A percentile compares a stretch with the other conserved stretches of the same genome.
phyloP scores from a whole-genome alignment of 2,888 invertebrate species.

The Tubulanus polymorphus region DNA sequence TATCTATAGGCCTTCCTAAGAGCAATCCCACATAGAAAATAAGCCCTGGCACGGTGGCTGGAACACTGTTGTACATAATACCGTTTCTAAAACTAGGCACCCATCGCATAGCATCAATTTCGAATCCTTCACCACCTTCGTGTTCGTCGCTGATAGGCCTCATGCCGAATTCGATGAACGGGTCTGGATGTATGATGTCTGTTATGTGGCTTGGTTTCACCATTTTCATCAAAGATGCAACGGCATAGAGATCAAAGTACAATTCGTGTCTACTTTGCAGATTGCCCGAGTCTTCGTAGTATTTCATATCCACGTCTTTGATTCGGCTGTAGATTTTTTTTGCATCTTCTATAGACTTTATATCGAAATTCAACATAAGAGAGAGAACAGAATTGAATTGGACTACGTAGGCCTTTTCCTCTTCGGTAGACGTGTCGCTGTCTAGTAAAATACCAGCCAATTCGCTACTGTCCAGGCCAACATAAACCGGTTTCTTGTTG shows the following conservation, averaged over 20 bases:
- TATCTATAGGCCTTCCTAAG: background rate
- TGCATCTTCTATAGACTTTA: background rate
- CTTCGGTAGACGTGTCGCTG: background rate
- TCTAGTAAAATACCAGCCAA: background rate
- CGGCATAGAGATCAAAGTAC: background rate
- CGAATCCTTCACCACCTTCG: slow-evolving; percentile 1
- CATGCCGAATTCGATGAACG: slow-evolving; percentile 1
- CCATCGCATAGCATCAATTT: slow-evolving; percentile 1
- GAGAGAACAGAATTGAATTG: slow-evolving; percentile 1
- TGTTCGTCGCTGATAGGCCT: background rate
- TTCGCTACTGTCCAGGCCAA: background rate
- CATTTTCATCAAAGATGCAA: background rate
- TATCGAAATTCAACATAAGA: background rate
- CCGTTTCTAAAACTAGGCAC: background rate
- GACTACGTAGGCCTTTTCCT: background rate
- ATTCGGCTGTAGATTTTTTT: background rate
- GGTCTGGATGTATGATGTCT: background rate
- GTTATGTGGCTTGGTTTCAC: background rate
- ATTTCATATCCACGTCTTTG: background rate
- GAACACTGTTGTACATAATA: background rate
- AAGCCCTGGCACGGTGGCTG: background rate
- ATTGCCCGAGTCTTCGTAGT: background rate
- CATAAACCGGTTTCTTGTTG: background rate
- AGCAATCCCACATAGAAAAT: background rate
- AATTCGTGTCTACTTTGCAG: background rate